Conservation (phyloP, 2,888 invertebrate genomes). For the Clitarchus hookeri region DNA sequence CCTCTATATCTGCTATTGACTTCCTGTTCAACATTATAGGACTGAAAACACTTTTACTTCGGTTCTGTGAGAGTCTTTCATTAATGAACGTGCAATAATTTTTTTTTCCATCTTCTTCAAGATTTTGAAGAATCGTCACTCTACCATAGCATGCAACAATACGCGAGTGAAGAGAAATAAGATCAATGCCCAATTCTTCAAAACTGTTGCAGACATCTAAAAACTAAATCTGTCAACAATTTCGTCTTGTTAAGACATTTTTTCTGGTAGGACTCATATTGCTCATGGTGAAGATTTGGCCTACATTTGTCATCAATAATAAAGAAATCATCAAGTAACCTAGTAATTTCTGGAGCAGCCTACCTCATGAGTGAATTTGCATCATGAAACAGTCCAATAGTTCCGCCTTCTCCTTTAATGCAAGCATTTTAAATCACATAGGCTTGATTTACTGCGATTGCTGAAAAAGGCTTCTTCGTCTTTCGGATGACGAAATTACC, state of each 20-base stretch:
- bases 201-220: not conserved
- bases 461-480: slow-evolving; percentile 11
- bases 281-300: slow-evolving; percentile 3
- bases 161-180: slow-evolving; percentile 15
- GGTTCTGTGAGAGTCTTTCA: not conserved
- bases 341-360: slow-evolving; percentile 12
- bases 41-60: slow-evolving; percentile 19
- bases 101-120: not conserved
- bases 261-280: not conserved
- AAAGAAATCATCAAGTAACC: not conserved
- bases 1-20: not conserved
- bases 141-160: not conserved
- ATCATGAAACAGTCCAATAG: not conserved
- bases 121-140: not conserved
- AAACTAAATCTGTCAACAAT: not conserved
- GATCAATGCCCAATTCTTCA: slow-evolving; percentile 4
- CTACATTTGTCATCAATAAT: not conserved
- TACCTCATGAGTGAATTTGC: not conserved
- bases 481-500: not conserved
- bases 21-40: slow-evolving; percentile 15
- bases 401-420: slow-evolving; percentile 9
- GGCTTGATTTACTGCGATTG: not conserved
- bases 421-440: not conserved
- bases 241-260: not conserved
- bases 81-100: not conserved